Conservation (phyloP, 2,888 invertebrate genomes). For the Ectemnius cavifrons region DNA sequence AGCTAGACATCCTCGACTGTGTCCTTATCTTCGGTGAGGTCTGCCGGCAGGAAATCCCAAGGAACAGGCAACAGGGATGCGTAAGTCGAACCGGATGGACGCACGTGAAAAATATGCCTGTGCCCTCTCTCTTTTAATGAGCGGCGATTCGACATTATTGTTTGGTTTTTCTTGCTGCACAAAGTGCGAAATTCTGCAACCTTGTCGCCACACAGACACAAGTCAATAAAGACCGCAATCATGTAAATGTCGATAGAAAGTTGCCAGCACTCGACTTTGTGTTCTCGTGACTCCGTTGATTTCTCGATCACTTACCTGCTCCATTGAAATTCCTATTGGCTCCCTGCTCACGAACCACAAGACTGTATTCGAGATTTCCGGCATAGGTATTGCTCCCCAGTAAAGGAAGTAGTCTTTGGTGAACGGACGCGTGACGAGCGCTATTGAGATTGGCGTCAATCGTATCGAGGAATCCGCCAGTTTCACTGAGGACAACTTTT, state of each 20-base stretch:
- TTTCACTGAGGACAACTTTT: conserved; percentile 79
- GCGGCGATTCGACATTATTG: conserved; percentile 71
- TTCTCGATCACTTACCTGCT: conserved; percentile 79
- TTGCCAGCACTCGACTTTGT: not conserved
- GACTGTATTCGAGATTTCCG: conserved; percentile 78
- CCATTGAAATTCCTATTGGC: conserved; percentile 80
- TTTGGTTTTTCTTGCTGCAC: conserved; percentile 71
- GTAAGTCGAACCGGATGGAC: conserved; percentile 72
- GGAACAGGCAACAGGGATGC: conserved; percentile 64
- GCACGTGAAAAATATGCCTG: conserved; percentile 80
- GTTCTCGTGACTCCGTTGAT: too few species aligned
- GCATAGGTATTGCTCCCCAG: conserved; percentile 81
- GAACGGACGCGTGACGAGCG: conserved; percentile 80
- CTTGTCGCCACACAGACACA: conserved; percentile 68
- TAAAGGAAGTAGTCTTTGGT: conserved; percentile 83
- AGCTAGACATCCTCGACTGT: too few species aligned
- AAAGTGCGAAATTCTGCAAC: conserved; percentile 81
- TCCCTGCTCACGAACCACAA: conserved; percentile 83
- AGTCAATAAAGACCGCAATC: too few species aligned
- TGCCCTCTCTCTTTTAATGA: conserved; percentile 77
- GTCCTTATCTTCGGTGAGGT: too few species aligned
- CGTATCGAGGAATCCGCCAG: conserved; percentile 79
- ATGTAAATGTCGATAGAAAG: not conserved
- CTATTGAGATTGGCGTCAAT: conserved; percentile 80
- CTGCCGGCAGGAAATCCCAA: conserved; percentile 2